phyloP scores from a whole-genome alignment of 30 jellyfish, hydroid and myxozoan genomes.

The Pseudorhiza aurosa region DNA sequence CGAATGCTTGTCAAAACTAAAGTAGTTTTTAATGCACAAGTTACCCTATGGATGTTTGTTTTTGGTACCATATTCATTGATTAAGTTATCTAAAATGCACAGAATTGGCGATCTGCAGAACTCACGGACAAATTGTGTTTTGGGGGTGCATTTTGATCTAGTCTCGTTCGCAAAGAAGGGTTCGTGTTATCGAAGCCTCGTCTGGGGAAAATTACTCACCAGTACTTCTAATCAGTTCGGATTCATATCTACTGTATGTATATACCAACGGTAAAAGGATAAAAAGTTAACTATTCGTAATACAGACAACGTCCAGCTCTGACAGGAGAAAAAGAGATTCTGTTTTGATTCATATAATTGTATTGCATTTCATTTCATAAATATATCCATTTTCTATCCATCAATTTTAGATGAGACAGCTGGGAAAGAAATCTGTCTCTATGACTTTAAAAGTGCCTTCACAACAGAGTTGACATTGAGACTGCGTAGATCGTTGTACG shows the following conservation, averaged over 20 bases:
- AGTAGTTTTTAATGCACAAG: constrained; percentile 44
- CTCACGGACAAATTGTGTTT: too few relatives aligned
- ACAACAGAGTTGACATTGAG: constrained; percentile 95
- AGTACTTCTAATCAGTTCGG: too few relatives aligned
- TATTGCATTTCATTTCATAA: background rate
- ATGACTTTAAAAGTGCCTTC: constrained; percentile 83
- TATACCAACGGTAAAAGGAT: too few relatives aligned
- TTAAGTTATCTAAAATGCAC: too few relatives aligned
- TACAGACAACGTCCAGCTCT: too few relatives aligned
- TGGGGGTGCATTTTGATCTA: background rate
- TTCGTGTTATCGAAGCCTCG: too few relatives aligned
- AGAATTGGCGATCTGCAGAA: too few relatives aligned
- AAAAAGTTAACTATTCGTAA: too few relatives aligned
- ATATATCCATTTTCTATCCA: background rate
- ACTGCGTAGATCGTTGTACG: constrained; percentile 92
- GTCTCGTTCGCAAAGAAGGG: background rate
- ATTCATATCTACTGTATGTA: too few relatives aligned
- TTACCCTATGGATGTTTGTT: constrained; percentile 6
- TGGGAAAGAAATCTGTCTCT: background rate
- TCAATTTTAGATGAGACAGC: background rate
- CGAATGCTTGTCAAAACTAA: constrained; percentile 40
- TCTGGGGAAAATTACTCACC: too few relatives aligned
- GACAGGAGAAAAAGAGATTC: background rate
- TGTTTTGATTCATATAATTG: background rate
- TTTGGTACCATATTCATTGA: constrained; percentile 28